phyloP scores from a whole-genome alignment of 2,797 vertebrate genomes.

The Sciurus vulgaris region DNA sequence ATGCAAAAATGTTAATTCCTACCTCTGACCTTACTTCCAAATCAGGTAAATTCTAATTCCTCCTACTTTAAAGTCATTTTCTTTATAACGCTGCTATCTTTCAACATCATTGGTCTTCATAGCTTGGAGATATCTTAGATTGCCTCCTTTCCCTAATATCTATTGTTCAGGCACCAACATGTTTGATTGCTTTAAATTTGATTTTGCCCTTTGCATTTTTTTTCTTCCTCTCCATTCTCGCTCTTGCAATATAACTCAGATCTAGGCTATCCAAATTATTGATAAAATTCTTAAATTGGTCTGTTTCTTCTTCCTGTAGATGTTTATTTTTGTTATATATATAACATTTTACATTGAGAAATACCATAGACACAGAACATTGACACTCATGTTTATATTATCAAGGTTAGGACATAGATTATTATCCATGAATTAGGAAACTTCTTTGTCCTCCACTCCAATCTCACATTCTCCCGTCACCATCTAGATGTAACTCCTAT shows the following conservation, averaged over 20 bases:
- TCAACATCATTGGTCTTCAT: background rate
- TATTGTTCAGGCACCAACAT: background rate
- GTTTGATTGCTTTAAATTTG: background rate
- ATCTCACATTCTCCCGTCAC: background rate
- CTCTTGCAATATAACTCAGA: conserved; percentile 4
- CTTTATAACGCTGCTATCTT: background rate
- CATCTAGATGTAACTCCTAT: background rate
- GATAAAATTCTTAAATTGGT: background rate
- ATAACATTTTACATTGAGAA: background rate
- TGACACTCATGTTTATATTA: background rate
- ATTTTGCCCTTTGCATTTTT: background rate
- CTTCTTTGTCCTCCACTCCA: background rate
- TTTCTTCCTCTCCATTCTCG: background rate
- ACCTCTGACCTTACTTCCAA: background rate
- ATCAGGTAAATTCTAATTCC: background rate
- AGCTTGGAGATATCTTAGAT: background rate
- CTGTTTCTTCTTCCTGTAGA: background rate
- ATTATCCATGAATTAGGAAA: background rate
- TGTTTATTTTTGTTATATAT: background rate
- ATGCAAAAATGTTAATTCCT: conserved; percentile 29
- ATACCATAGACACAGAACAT: background rate
- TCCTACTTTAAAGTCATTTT: conserved; percentile 5
- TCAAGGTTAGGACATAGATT: background rate
- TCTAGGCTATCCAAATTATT: background rate
- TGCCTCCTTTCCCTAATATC: background rate